Conservation (phyloP, 2,113 vertebrate genomes). For the Labeo rohita region DNA sequence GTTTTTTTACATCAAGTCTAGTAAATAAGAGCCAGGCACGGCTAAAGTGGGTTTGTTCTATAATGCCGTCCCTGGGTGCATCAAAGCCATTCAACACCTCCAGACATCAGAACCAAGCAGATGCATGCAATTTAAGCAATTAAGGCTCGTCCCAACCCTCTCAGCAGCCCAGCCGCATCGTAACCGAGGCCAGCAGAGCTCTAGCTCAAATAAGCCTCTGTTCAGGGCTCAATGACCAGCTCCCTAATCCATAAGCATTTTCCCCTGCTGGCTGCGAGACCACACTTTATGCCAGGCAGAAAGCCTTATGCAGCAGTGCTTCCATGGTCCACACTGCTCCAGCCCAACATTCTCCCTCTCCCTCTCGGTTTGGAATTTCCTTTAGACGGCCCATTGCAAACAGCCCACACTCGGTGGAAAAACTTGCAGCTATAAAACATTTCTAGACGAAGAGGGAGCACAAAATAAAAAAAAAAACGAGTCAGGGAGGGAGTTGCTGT, state of each 20-base stretch:
- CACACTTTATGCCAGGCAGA: conserved; percentile 28
- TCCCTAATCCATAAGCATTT: conserved; percentile 21
- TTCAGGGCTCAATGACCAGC: conserved; percentile 24
- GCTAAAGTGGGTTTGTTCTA: conserved; percentile 58
- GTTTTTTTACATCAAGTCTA: conserved; percentile 48
- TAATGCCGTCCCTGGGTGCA: conserved; percentile 63
- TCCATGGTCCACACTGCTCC: neutral
- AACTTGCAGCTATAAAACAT: conserved; percentile 35
- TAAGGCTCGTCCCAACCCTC: conserved; percentile 57
- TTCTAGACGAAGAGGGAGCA: conserved; percentile 9
- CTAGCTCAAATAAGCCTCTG: neutral
- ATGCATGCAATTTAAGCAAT: conserved; percentile 70
- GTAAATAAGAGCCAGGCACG: conserved; percentile 50
- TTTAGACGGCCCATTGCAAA: conserved; percentile 58
- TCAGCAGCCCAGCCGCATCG: conserved; percentile 55
- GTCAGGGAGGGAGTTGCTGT: neutral
- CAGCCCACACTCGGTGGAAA: conserved; percentile 50
- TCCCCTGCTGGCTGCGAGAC: conserved; percentile 35
- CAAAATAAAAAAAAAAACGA: neutral
- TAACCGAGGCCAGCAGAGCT: conserved; percentile 46
- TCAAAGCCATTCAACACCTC: conserved; percentile 51
- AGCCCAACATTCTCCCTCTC: neutral
- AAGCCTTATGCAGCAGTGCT: conserved; percentile 50
- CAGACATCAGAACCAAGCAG: conserved; percentile 60
- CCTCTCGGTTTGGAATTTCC: conserved; percentile 59